phyloP scores from a whole-genome alignment of 2,888 invertebrate genomes.

The Noctua comes region DNA sequence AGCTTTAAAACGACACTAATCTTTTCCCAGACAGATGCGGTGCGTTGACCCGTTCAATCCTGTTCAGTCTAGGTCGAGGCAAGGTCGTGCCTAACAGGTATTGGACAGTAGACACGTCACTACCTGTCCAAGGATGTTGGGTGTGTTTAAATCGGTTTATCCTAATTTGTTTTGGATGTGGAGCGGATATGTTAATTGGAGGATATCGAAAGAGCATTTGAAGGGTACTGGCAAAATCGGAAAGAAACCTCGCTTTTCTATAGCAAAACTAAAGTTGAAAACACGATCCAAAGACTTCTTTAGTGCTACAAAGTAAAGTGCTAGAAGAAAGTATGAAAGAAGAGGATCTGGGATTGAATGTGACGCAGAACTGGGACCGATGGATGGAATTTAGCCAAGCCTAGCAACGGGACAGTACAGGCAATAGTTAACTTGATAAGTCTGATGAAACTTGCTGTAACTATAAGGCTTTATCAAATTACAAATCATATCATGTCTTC shows the following conservation, averaged over 20 bases:
- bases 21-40: slow-evolving; percentile 62
- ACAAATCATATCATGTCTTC: not conserved
- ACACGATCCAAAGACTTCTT: not conserved
- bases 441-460: not conserved
- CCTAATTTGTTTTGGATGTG: slow-evolving; percentile 38
- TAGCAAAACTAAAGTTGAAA: not conserved
- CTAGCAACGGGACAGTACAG: not conserved
- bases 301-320: not conserved
- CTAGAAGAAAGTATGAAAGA: not conserved
- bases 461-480: not conserved
- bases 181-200: slow-evolving; percentile 31
- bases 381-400: not conserved
- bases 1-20: slow-evolving; percentile 49
- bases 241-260: not conserved
- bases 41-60: slow-evolving; percentile 72
- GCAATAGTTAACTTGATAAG: not conserved
- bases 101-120: slow-evolving; percentile 64
- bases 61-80: slow-evolving; percentile 76
- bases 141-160: slow-evolving; percentile 20
- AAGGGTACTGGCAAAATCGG: not conserved
- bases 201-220: not conserved
- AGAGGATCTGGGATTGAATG: not conserved
- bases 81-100: slow-evolving; percentile 74
- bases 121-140: slow-evolving; percentile 61
- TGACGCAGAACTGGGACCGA: not conserved